Percentiles rank a stretch among this genome's conserved stretches.
Conservation (phyloP, 2,797 vertebrate genomes). For the Siniperca scherzeri region DNA sequence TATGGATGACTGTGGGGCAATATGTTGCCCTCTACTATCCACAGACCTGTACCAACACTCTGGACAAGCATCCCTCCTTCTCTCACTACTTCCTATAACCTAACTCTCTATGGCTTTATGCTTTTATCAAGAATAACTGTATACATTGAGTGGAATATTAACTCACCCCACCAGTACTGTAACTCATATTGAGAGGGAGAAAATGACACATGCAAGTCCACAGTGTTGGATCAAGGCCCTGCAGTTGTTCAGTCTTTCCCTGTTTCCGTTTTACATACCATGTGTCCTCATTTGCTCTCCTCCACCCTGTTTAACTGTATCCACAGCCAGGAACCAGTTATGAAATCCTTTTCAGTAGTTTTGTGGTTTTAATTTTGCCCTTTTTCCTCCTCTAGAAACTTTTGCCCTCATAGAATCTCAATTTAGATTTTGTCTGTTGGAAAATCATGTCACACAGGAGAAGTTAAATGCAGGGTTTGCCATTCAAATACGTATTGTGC, state of each 20-base stretch:
- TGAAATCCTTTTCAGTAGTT: slow-evolving; percentile 29
- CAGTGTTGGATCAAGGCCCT: slow-evolving; percentile 54
- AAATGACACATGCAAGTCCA: slow-evolving; percentile 37
- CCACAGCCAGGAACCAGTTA: slow-evolving; percentile 20
- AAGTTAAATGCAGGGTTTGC: slow-evolving; percentile 9
- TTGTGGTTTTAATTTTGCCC: slow-evolving; percentile 14
- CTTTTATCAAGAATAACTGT: slow-evolving; percentile 7
- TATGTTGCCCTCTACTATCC: slow-evolving; percentile 66
- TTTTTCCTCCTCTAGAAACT: slow-evolving; percentile 26
- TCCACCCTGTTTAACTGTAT: slow-evolving; percentile 22
- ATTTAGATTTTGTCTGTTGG: slow-evolving; percentile 19
- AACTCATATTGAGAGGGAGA: slow-evolving; percentile 10
- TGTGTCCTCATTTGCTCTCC: slow-evolving; percentile 53
- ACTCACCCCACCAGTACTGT: slow-evolving; percentile 4
- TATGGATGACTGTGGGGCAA: slow-evolving; percentile 87
- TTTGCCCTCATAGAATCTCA: slow-evolving; percentile 14
- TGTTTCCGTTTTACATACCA: slow-evolving; percentile 35
- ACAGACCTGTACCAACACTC: slow-evolving; percentile 65
- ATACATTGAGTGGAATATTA: background rate
- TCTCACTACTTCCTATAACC: slow-evolving; percentile 9
- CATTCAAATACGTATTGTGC: background rate
- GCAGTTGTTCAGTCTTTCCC: slow-evolving; percentile 57
- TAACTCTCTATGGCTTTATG: background rate
- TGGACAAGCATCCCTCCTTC: slow-evolving; percentile 52
- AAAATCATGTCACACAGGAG: slow-evolving; percentile 25